These are phyloP conservation scores for Chironomus tepperi DNA, from an alignment of 1,140 invertebrate species.

Conservation along the genomic window DNA sequence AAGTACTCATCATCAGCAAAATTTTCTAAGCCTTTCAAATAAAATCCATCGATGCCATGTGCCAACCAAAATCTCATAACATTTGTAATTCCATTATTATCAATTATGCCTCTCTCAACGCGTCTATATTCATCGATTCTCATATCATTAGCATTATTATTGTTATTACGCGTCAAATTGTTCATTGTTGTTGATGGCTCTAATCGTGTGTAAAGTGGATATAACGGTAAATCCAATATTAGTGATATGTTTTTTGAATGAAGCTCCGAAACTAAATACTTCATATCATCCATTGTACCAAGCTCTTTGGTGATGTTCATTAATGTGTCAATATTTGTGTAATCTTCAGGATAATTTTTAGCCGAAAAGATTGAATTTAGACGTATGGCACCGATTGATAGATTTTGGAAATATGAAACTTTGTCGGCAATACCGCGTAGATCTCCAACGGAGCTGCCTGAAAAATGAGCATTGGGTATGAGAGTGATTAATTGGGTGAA, in stretches of 20 bases:
- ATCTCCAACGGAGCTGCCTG: constrained; percentile 61
- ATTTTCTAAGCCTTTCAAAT: constrained; percentile 58
- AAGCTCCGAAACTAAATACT: constrained; percentile 47
- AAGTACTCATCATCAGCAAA: constrained; percentile 43
- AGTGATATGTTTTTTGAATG: constrained; percentile 60
- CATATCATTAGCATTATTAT: constrained; percentile 4
- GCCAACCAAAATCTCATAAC: constrained; percentile 56
- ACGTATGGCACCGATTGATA: constrained; percentile 57
- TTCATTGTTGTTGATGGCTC: constrained; percentile 30
- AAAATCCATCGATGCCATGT: constrained; percentile 68
- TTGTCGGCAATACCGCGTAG: constrained; percentile 56
- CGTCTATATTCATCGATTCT: constrained; percentile 13
- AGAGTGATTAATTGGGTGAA: no score
- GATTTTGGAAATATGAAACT: constrained; percentile 54
- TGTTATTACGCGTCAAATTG: constrained; percentile 25
- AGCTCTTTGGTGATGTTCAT: constrained; percentile 51
- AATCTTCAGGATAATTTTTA: constrained; percentile 59
- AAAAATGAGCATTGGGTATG: neutral
- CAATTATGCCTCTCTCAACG: constrained; percentile 28
- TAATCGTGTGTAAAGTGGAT: constrained; percentile 46
- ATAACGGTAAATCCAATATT: constrained; percentile 64
- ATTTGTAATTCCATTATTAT: constrained; percentile 40
- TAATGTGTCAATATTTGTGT: constrained; percentile 53
- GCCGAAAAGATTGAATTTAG: constrained; percentile 67
- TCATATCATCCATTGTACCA: constrained; percentile 56